Evolutionary conservation across 2,888 invertebrate genomes (phyloP), one percentile per base, ranked within the genome.

Genomic region (Pardosa pseudoannulata): DNA sequence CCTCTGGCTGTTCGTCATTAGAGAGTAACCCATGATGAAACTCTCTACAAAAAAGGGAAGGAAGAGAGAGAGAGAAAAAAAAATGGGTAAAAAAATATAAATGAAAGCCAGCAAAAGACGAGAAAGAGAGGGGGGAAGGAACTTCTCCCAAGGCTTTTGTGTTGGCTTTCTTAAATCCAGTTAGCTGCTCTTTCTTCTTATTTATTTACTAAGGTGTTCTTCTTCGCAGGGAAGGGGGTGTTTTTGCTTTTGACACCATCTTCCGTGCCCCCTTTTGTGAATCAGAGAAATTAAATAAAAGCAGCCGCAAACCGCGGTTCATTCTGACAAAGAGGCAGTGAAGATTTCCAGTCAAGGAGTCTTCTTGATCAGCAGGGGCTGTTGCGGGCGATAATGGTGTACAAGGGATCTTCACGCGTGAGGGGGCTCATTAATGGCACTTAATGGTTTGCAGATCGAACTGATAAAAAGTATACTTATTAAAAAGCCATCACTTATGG

Each of bases 281-380:
- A 82, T 82, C 82, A 82, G 46, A 82, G 75, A 82, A 82, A 82
- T 82, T 82, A 82, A 82, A 82, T 82, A 82, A 82, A 62, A 64
- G 75, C 32, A 41, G 71, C 71, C 70, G 32, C 74, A 82, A 56
- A 70, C 70, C 31, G 82, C 70, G 70, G 70, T 75, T 82, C 75
- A 64, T 74, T 82, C 64, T 64, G 56, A 64, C 70, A 71, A 75
- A 29, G 39, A 81, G 74, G 32, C 65, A 46, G 72, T 65, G 79
- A 64, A 65, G 79, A 79, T 36, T 41, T 46, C 32, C 46, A 65
- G 29, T 39, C 64, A 27, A 19, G 68, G 41, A 29, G 19, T 65
- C 68, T 62, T 39, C 62, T 79, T 62, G 27, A 71, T 79, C 70
- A 28, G 16, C 1, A 27, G 13, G 28, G 7, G 27, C 6, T 11